These are phyloP conservation scores for Ecliptopera silaceata DNA, from an alignment of 2,888 invertebrate genomes.

Conservation along the genomic window DNA sequence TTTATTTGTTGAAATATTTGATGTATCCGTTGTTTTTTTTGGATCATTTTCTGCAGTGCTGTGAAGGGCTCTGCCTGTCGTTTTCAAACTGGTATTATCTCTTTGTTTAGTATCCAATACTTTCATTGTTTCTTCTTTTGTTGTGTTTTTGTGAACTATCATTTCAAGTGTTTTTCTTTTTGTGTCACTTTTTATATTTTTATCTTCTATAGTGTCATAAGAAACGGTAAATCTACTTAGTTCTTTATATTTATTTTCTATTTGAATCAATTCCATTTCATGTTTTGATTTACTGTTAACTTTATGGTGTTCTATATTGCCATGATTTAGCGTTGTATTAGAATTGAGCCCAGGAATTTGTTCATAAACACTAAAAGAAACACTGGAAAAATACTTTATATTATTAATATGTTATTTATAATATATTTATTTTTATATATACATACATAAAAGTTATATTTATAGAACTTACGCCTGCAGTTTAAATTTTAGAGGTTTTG, in stretches of 20 bases:
- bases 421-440: no score
- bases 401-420: background rate
- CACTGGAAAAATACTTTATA: constrained; percentile 13
- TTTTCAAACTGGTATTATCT: background rate
- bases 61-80: background rate
- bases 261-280: background rate
- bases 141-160: background rate
- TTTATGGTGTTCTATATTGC: background rate
- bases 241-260: constrained; percentile 15
- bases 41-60: background rate
- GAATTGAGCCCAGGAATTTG: constrained; percentile 2
- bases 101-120: background rate
- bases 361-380: constrained; percentile 18
- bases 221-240: constrained; percentile 16
- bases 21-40: background rate
- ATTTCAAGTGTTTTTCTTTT: background rate
- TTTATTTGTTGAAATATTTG: background rate
- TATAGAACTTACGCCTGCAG: constrained; percentile 18
- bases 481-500: constrained; percentile 14
- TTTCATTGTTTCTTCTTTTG: background rate
- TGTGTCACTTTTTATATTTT: background rate
- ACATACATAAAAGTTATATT: background rate
- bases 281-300: background rate
- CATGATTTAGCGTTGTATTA: background rate
- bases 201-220: background rate